A percentile compares a stretch with the other conserved stretches of the same genome.
Conservation (phyloP, 92 coral and sea anemone genomes). For the Chrysogorgia sp. region DNA sequence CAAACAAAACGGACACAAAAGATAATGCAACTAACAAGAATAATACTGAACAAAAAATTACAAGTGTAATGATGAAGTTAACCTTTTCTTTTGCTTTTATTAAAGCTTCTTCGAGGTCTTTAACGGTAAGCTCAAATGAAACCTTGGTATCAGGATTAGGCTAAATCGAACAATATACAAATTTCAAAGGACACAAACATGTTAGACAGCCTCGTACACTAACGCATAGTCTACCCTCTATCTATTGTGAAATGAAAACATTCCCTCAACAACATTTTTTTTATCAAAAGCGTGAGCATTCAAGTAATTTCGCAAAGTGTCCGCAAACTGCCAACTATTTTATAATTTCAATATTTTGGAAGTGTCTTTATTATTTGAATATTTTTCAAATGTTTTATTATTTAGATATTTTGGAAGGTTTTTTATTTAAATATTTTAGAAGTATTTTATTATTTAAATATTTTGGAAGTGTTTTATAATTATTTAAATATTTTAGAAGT, state of each 20-base stretch:
- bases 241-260: too few species aligned
- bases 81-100: slow-evolving; percentile 81
- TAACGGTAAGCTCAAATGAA: slow-evolving; percentile 87
- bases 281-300: too few species aligned
- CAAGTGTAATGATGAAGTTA: not conserved
- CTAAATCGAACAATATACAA: slow-evolving; percentile 28
- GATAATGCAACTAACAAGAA: not conserved
- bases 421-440: too few species aligned
- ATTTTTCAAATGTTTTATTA: too few species aligned
- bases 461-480: not conserved
- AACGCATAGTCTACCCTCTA: too few species aligned
- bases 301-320: too few species aligned
- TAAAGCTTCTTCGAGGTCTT: slow-evolving; percentile 69
- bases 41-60: not conserved
- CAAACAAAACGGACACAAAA: not conserved
- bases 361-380: too few species aligned
- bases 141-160: slow-evolving; percentile 70
- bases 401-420: too few species aligned
- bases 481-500: not conserved
- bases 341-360: too few species aligned
- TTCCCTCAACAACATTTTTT: too few species aligned
- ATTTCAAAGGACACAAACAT: not conserved
- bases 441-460: not conserved
- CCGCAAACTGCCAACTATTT: too few species aligned
- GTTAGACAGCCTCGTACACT: not conserved